These are phyloP conservation scores for Alouatta palliata DNA, from an alignment of 2,113 vertebrate species.

Conservation along the genomic window DNA sequence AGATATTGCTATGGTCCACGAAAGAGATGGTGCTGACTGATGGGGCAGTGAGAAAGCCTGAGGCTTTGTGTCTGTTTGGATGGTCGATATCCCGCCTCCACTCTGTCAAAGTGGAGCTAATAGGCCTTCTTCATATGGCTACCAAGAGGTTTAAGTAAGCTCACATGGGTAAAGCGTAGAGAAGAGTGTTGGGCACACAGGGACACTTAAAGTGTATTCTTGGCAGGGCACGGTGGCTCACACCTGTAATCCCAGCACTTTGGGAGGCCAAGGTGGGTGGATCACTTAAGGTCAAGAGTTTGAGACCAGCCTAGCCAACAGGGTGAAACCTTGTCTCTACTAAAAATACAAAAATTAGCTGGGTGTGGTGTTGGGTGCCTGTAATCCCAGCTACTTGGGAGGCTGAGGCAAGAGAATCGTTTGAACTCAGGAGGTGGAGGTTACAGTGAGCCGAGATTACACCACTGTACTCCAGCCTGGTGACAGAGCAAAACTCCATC, in stretches of 20 bases:
- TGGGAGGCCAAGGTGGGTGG: not conserved
- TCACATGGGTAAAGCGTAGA: not conserved
- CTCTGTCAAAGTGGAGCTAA: not conserved
- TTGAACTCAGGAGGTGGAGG: not conserved
- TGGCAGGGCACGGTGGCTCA: not conserved
- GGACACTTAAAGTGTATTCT: too few species aligned
- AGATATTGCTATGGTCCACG: not conserved
- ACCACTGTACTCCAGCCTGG: not conserved
- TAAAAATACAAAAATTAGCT: not conserved
- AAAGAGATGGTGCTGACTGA: fast-evolving
- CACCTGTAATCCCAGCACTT: not conserved
- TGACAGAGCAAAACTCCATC: not conserved
- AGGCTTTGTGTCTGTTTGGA: not conserved
- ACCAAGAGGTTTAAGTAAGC: not conserved
- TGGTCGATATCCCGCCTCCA: not conserved
- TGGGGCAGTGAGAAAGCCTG: not conserved
- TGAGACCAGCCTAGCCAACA: not conserved
- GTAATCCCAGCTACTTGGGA: not conserved
- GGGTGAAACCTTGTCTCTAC: not conserved
- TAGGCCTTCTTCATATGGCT: not conserved
- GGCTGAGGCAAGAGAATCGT: not conserved
- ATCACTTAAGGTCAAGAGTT: not conserved
- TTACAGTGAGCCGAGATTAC: not conserved
- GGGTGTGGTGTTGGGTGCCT: not conserved
- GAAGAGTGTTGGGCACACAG: not conserved